Evolutionary conservation across 2,797 vertebrate species (phyloP), one percentile per base, ranked within the genome.

Genomic region (Siniperca undulata): DNA sequence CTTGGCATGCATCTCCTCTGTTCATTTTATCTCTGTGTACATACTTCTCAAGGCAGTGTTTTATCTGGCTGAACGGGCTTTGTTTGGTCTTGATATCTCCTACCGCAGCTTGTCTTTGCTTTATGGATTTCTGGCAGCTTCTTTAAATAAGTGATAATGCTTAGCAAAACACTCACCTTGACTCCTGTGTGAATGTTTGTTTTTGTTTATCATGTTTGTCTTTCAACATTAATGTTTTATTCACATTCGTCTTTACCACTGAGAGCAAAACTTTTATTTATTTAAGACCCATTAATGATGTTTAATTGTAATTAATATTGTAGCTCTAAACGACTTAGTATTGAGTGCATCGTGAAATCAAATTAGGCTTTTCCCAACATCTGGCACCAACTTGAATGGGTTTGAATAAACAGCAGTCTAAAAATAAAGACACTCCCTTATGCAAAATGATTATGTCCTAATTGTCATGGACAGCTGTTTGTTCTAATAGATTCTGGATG

Each of bases 21-120:
- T 91, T 93, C 91, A 82, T 94, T 94, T 94, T 95, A 95, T 96
- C 94, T 95, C 94, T 94, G 88, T 95, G 94, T 94, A 95, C 95
- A 96, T 96, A 95, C 95, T 96, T 96, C 95, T 96, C 92, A 94
- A 96, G 93, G 93, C 92, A 88, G 86, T 93, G 91, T 96, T 95
- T 96, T 96, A 96, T 96, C 95, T 94, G 93, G 91, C 94, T 91
- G 88, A 91, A 92, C 92, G 90, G 93, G 93, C 93, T 96, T 95
- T 96, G 96, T 96, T 97, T 96, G 95, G 94, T 95, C 94, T 95
- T 94, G 93, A 95, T 96, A 96, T 96, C 96, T 96, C 93, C 93
- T 94, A 94, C 91, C 82, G 88, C 96, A 97, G 95, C 95, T 95
- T 96, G 94, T 95, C 95, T 96, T 96, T 96, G 94, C 92, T 96